phyloP scores from a whole-genome alignment of 2,113 vertebrate genomes.

The Callipepla squamata region DNA sequence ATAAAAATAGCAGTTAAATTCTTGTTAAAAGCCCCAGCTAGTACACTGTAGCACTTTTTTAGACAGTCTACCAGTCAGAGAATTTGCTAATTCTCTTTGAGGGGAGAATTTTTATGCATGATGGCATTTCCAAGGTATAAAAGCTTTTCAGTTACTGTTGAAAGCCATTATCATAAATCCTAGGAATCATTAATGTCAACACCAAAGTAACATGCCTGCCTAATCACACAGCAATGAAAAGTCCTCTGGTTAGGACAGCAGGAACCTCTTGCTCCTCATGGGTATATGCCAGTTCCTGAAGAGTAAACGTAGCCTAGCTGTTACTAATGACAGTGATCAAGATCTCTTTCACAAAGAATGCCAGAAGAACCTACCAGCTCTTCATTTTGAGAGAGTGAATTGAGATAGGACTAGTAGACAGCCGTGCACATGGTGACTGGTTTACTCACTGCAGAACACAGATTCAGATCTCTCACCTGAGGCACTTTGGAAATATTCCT shows the following conservation, averaged over 20 bases:
- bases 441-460: background rate
- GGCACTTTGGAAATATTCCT: background rate
- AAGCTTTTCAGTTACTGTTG: background rate
- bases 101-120: background rate
- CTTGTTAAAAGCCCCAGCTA: background rate
- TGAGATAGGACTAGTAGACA: background rate
- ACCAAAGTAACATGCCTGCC: background rate
- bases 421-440: background rate
- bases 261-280: background rate
- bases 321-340: background rate
- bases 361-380: background rate
- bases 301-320: background rate
- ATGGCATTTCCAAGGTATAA: background rate
- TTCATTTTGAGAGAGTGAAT: background rate
- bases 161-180: background rate
- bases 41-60: background rate
- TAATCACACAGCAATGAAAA: background rate
- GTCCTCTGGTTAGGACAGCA: background rate
- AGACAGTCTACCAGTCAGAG: background rate
- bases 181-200: background rate
- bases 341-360: background rate
- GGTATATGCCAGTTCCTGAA: background rate
- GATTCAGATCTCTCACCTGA: background rate
- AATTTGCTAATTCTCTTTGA: background rate
- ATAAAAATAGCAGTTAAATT: background rate